A percentile compares a stretch with the other conserved stretches of the same genome.
Conservation (phyloP, 2,797 vertebrate species). For the Ciconia nigra region DNA sequence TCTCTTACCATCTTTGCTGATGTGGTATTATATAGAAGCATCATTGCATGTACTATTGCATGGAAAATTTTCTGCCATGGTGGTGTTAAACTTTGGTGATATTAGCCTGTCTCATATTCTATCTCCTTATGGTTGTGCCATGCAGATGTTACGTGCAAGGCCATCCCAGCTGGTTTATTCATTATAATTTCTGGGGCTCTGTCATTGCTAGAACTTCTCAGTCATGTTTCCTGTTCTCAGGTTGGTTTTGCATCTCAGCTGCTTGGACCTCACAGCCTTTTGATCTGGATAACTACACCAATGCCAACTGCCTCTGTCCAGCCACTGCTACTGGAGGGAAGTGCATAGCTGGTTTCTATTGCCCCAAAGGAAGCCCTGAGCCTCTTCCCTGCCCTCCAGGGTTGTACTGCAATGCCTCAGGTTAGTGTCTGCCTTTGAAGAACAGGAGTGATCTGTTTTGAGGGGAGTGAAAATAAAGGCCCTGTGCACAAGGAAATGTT, state of each 20-base stretch:
- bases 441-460: background rate
- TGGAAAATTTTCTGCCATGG: background rate
- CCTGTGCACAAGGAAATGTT: background rate
- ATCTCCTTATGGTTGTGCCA: background rate
- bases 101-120: too few relatives aligned
- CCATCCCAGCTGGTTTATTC: background rate
- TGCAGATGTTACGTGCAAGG: background rate
- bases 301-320: conserved; percentile 90
- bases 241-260: conserved; percentile 94
- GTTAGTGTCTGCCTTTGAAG: conserved; percentile 57
- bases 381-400: conserved; percentile 84
- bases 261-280: conserved; percentile 92
- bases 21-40: background rate
- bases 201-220: background rate
- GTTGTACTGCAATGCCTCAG: conserved; percentile 85
- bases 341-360: conserved; percentile 87
- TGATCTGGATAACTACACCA: conserved; percentile 96
- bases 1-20: background rate
- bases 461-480: background rate
- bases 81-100: too few relatives aligned
- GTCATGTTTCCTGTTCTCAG: conserved; percentile 45
- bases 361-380: conserved; percentile 86
- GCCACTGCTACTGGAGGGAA: conserved; percentile 91
- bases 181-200: background rate
- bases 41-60: background rate